Conservation (phyloP, 92 coral and sea anemone species). For the Hydrozoanthus gracilis region DNA sequence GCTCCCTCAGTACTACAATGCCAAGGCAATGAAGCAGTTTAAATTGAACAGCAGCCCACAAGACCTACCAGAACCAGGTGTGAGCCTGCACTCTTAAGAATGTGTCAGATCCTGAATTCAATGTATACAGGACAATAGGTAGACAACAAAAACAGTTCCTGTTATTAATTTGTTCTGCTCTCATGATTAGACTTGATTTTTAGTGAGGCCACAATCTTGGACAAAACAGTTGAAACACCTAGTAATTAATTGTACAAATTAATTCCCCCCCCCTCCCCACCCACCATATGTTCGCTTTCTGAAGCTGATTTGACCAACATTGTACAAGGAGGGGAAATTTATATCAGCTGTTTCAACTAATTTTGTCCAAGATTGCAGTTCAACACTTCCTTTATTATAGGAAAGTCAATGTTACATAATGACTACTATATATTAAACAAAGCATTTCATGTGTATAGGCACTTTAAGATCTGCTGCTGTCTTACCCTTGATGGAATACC, state of each 20-base stretch:
- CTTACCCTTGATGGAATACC: conserved; percentile 90
- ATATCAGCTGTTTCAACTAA: too few relatives aligned
- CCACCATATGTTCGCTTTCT: too few relatives aligned
- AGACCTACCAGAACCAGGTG: conserved; percentile 2
- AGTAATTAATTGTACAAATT: too few relatives aligned
- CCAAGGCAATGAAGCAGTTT: background rate
- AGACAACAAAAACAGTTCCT: background rate
- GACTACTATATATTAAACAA: background rate
- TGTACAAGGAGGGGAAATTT: too few relatives aligned
- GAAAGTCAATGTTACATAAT: background rate
- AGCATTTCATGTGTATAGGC: background rate
- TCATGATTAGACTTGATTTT: background rate
- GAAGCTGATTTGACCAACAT: too few relatives aligned
- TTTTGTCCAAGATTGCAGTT: background rate
- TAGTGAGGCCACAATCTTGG: background rate
- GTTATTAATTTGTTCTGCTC: background rate
- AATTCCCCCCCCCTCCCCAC: too few relatives aligned
- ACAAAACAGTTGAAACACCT: too few relatives aligned
- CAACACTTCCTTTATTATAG: background rate
- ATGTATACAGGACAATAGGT: background rate
- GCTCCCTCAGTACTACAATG: conserved; percentile 14
- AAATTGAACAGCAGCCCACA: background rate
- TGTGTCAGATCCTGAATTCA: conserved; percentile 11
- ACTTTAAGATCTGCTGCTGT: background rate
- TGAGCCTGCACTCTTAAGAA: background rate